Evolutionary conservation across 92 coral and sea anemone species (phyloP), one percentile per base, ranked within the genome.

Genomic region (Nematostella vectensis): DNA sequence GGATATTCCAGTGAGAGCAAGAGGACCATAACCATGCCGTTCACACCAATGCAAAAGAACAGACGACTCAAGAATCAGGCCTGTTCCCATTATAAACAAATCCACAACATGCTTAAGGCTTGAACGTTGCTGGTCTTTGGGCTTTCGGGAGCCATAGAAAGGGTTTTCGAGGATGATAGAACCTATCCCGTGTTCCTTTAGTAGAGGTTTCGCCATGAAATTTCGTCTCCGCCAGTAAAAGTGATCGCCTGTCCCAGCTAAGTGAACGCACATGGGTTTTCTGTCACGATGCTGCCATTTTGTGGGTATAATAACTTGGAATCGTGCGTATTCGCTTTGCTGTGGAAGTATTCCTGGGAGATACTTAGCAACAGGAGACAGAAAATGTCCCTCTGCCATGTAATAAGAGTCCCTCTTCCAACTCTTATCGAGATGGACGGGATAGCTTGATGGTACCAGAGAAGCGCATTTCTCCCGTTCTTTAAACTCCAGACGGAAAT

Each of bases 231-330:
- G 78, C 98, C 98, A 91, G 64, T 66, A 91, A 55, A 71, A 68
- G 50, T 91, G 98, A 71, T 91, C 98, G 18, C 98, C 98, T 0
- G 98, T 91, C 0, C 98, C 98, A 22, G 98, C 98, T 4, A 91
- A 55, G 20, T 85, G 95, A 9, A 91, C 68, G 44, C 98, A 91
- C 40, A 79, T 62, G 1, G 98, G 93, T 45, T 73, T 79, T 51
- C 79, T 79, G 40, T 56, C 76, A 27, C 71, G 68, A 23, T 70
- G 65, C 17, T 40, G 72, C 82, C 88, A 80, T 33, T 68, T 61
- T 27, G 68, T 85, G 22, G 98, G 98, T 17, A 83, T 39, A 19
- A 91, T 65, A 33, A 83, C 76, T 61, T 91, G 98, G 70, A 91
- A 91, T 25, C 70, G 50, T 61, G 98, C 98, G 50, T 57, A 55